Evolutionary conservation across 2,888 invertebrate genomes (phyloP), one percentile per base, ranked within the genome.

Genomic region (Eledona agricola): DNA sequence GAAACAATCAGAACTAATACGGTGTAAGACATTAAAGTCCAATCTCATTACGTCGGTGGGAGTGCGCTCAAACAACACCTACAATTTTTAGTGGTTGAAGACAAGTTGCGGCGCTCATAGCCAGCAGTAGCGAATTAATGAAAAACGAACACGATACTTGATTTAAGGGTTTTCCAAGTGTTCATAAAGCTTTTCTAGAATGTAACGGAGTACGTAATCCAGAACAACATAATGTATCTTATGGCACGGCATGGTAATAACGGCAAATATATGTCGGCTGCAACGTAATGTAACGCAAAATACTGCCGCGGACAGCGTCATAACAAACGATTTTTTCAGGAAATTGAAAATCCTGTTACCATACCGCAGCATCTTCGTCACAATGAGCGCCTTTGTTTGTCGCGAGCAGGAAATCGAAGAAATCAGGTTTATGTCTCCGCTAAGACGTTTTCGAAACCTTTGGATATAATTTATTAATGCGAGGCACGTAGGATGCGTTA

Each of bases 401-500:
- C 6, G 6, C 10, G 17, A 11, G 29, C 5, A 12, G 15, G 5
- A 29, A 29, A 10, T n/a, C n/a, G n/a, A n/a, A n/a, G n/a, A n/a
- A n/a, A n/a, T n/a, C n/a, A n/a, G 6, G 7, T 25, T 17, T 32
- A 6, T 13, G 23, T 16, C 23, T 34, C 34, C 17, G 3, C 9
- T 23, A 37, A 22, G 23, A 22, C 23, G 32, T 9, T 37, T 23
- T 37, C 22, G 5, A 22, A 37, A 12, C 7, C 11, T 11, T 11
- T 26, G 26, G 11, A 5, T 10, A 7, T 23, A 26, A 11, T 26
- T 42, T 17, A 4, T 40, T n/a, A 13, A 4, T 3, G 31, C 6
- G 26, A 6, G 10, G 10, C 17, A 28, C 35, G 51, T 51, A 37
- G 51, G 51, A 16, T 16, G 43, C 6, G 5, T 26, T 43, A 29